Base-by-base conservation (phyloP, 2,797 vertebrate species). In the Etheostoma perlongum region DNA sequence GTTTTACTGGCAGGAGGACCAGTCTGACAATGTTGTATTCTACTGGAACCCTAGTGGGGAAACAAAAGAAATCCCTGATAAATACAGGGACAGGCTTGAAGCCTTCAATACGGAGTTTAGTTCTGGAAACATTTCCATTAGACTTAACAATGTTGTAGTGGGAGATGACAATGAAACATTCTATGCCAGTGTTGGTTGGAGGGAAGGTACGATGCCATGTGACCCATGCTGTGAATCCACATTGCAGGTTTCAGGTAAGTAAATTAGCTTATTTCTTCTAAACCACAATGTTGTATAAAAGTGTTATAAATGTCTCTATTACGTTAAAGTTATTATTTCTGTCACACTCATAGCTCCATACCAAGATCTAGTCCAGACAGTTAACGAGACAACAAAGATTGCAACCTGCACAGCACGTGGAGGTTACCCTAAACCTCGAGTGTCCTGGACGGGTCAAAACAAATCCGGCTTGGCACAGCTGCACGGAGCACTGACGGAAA, bases 281-380 rank as follows among this genome's bases (percentile, higher is more conserved):
- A 60, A 70, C 44, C 15, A 69, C 33, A 33, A 40, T 40, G 10
- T 40, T 40, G 36, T 11, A 40, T 40, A 11, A 40, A 40, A 40
- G 36, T 40, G 36, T 40, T 40, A 40, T 11, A 40, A 40, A 36
- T 36, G 46, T 52, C 46, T 44, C 6, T 1, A 3, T 1, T 21
- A 19, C 55, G 36, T 40, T 10, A 40, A 40, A 12, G 36, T 25
- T 36, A 6, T 25, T 19, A 2, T 51, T 13, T 51, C 8, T 13
- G 5, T 36, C 25, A 47, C 44, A 2, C 44, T 48, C 21, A 40
- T 36, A 71, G 68, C 68, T 42, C 58, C 21, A 3, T 71, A 71
- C 46, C 7, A 0, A 44, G 18, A 71, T n/a, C 48, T 44, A 3
- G 1, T 1, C 4, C 2, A 61, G 48, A 52, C 21, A 6, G 5